Percentiles rank a stretch among this genome's conserved stretches.
phyloP scores from a whole-genome alignment of 2,888 invertebrate species.

The Chaetoderma sp. region DNA sequence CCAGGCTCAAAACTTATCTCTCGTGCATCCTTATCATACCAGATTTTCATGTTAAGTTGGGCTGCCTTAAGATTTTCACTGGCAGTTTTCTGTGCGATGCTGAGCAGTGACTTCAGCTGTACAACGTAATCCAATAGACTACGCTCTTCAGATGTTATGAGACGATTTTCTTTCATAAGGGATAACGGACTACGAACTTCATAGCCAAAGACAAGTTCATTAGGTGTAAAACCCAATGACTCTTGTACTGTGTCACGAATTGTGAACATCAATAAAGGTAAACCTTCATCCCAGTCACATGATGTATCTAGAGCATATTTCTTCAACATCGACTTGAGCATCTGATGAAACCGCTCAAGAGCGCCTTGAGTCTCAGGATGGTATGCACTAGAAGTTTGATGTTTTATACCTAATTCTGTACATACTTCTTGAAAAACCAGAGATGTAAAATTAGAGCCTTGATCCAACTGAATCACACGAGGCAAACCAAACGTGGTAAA shows the following conservation, averaged over 20 bases:
- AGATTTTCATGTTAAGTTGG: neutral
- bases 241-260: neutral
- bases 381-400: slow-evolving; percentile 13
- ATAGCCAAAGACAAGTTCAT: slow-evolving; percentile 8
- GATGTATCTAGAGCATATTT: neutral
- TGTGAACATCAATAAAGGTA: neutral
- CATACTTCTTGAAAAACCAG: slow-evolving; percentile 13
- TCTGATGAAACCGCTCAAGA: neutral
- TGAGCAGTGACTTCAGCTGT: neutral
- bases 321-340: neutral
- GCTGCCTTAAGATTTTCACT: neutral
- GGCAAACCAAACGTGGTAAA: slow-evolving; percentile 14
- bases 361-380: slow-evolving; percentile 22
- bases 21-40: neutral
- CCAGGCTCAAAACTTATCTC: slow-evolving; percentile 32
- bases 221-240: neutral
- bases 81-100: neutral
- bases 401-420: slow-evolving; percentile 11
- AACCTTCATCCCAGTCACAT: neutral
- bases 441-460: slow-evolving; percentile 17
- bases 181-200: slow-evolving; percentile 9
- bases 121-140: neutral
- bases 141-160: neutral
- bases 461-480: slow-evolving; percentile 12
- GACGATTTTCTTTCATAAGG: neutral